Evolutionary conservation across 2,888 invertebrate genomes (phyloP).

Genomic region (Eubasilissa splendida): DNA sequence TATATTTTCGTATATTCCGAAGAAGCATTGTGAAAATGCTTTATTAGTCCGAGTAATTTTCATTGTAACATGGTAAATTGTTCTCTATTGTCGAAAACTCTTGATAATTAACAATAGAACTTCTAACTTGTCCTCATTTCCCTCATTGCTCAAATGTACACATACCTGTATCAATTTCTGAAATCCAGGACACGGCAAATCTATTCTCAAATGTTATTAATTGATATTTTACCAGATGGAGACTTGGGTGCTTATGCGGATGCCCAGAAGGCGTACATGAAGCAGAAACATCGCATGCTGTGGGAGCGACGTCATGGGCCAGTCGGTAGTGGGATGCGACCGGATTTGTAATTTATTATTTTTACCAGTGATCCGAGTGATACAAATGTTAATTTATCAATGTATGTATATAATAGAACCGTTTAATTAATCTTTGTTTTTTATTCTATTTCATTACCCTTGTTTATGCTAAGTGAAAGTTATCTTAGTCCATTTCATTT

Average conservation of each 20-base stretch:
- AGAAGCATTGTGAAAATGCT: too few relatives aligned
- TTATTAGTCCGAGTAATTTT: too few relatives aligned
- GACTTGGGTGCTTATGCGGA: conserved; percentile 86
- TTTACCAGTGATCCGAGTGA: conserved; percentile 8
- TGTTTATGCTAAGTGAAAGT: neutral
- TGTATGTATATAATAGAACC: conserved; percentile 42
- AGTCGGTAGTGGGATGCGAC: conserved; percentile 55
- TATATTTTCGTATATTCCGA: too few relatives aligned
- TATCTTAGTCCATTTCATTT: neutral
- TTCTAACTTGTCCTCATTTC: too few relatives aligned
- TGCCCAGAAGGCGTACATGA: conserved; percentile 89
- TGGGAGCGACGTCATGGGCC: conserved; percentile 96
- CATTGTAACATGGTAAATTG: too few relatives aligned
- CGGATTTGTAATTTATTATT: neutral
- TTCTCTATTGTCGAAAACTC: too few relatives aligned
- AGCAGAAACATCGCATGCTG: conserved; percentile 98
- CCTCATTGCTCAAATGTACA: too few relatives aligned
- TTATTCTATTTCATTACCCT: neutral
- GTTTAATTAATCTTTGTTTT: conserved; percentile 13
- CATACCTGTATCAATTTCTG: too few relatives aligned
- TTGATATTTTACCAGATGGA: conserved; percentile 79
- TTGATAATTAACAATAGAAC: too few relatives aligned
- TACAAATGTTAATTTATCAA: conserved; percentile 38
- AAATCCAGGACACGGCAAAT: too few relatives aligned
- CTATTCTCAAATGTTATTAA: neutral